Conservation (phyloP, 2,797 vertebrate genomes). For the Myotis pilosus region DNA sequence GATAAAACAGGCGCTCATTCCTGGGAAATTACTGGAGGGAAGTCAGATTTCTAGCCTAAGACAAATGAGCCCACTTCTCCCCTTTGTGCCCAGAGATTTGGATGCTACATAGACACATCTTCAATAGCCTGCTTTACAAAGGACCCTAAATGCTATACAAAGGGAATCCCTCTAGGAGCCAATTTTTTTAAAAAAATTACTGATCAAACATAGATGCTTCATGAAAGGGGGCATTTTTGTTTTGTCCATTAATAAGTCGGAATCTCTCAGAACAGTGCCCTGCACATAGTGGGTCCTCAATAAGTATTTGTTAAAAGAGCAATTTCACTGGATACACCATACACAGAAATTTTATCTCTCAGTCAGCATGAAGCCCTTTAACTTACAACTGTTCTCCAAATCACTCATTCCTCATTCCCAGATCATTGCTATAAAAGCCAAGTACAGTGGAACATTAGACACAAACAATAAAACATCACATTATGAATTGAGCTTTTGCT, state of each 20-base stretch:
- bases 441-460: neutral
- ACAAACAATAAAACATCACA: neutral
- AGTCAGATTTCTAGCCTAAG: conserved; percentile 41
- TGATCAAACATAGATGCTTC: neutral
- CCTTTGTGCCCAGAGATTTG: conserved; percentile 39
- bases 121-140: neutral
- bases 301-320: neutral
- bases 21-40: conserved; percentile 59
- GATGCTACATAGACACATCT: neutral
- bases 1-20: conserved; percentile 29
- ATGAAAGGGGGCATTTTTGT: neutral
- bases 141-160: neutral
- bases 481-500: neutral
- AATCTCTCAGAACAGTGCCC: neutral
- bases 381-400: neutral
- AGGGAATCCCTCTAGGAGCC: neutral
- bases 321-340: neutral
- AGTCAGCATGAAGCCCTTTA: neutral
- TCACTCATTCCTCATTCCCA: neutral
- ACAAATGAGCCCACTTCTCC: conserved; percentile 60
- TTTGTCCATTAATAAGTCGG: neutral
- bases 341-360: neutral
- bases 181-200: neutral
- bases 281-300: neutral
- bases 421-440: neutral